These are phyloP conservation scores for Drosophila albomicans DNA, from an alignment of 1,140 invertebrate genomes.

Conservation along the genomic window DNA sequence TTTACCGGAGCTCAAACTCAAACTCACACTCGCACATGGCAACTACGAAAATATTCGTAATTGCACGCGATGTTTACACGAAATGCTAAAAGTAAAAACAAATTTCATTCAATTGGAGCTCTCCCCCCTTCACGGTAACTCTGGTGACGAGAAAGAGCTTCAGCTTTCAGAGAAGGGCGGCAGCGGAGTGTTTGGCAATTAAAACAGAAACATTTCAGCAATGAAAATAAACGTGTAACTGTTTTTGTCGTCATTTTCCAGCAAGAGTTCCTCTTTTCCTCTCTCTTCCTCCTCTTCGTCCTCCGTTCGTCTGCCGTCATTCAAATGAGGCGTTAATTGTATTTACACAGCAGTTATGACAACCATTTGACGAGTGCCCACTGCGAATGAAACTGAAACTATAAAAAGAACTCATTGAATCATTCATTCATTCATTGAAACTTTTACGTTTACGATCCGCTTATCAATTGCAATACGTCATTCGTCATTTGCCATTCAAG, in stretches of 20 bases:
- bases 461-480: background rate
- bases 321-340: slow-evolving; percentile 67
- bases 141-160: slow-evolving; percentile 12
- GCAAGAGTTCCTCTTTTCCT: background rate
- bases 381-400: slow-evolving; percentile 1
- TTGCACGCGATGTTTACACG: slow-evolving; percentile 78
- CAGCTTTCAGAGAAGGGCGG: slow-evolving; percentile 5
- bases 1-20: background rate
- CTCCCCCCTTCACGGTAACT: slow-evolving; percentile 9
- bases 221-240: slow-evolving; percentile 66
- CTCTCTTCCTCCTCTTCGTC: background rate
- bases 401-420: slow-evolving; percentile 34
- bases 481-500: background rate
- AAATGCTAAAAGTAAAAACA: slow-evolving; percentile 44
- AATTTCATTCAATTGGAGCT: slow-evolving; percentile 47
- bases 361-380: slow-evolving; percentile 22
- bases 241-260: slow-evolving; percentile 48
- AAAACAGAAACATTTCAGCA: slow-evolving; percentile 50
- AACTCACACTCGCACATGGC: background rate
- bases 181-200: slow-evolving; percentile 38
- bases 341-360: slow-evolving; percentile 58
- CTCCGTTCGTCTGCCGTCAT: background rate
- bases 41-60: slow-evolving; percentile 58
- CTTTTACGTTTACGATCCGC: slow-evolving; percentile 1
- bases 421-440: slow-evolving; percentile 7